phyloP scores from a whole-genome alignment of 2,888 invertebrate species.

The Mylabris sibirica region DNA sequence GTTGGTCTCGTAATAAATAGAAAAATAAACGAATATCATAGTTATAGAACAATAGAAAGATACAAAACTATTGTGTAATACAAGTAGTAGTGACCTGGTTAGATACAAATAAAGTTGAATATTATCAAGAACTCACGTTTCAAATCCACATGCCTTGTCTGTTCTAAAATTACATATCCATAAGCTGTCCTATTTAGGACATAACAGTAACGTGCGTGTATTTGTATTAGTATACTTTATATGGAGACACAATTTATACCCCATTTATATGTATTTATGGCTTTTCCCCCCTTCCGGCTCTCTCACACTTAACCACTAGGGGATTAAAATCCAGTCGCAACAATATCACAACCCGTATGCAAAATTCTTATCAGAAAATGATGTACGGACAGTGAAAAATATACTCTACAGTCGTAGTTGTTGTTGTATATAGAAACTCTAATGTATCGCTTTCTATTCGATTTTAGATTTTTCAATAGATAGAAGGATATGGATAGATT shows the following conservation, averaged over 20 bases:
- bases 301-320: constrained; percentile 36
- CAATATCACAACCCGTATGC: constrained; percentile 46
- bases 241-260: constrained; percentile 44
- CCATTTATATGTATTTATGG: constrained; percentile 53
- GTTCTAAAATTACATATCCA: constrained; percentile 36
- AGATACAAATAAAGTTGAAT: constrained; percentile 25
- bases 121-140: constrained; percentile 36
- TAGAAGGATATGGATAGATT: constrained; percentile 52
- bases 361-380: constrained; percentile 54
- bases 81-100: constrained; percentile 27
- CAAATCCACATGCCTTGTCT: constrained; percentile 37
- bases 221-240: constrained; percentile 30
- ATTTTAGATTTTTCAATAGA: constrained; percentile 48
- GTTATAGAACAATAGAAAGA: constrained; percentile 17
- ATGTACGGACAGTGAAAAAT: constrained; percentile 53
- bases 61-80: constrained; percentile 29
- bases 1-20: constrained; percentile 36
- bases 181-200: constrained; percentile 37
- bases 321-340: constrained; percentile 48
- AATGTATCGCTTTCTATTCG: constrained; percentile 50
- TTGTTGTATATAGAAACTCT: constrained; percentile 48
- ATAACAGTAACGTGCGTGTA: constrained; percentile 32
- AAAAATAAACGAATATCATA: constrained; percentile 16
- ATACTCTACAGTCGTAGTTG: constrained; percentile 41
- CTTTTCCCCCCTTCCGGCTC: constrained; percentile 32